phyloP scores from a whole-genome alignment of 2,797 vertebrate species.

The Mus minutoides region DNA sequence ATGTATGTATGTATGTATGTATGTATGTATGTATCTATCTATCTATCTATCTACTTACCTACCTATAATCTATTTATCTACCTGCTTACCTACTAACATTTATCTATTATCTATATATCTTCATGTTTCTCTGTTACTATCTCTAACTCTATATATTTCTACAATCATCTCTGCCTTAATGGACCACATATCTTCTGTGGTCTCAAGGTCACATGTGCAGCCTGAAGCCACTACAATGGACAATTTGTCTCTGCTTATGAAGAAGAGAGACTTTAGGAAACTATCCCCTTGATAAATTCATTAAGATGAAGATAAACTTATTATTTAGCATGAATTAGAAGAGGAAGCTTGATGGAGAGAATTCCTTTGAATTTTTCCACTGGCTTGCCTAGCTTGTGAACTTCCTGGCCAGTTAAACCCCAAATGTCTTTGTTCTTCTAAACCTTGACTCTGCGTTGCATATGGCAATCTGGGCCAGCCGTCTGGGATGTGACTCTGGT shows the following conservation, averaged over 20 bases:
- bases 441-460: constrained; percentile 64
- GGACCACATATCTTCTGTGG: neutral
- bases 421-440: constrained; percentile 9
- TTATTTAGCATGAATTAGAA: constrained; percentile 36
- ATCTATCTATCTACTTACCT: no score
- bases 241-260: neutral
- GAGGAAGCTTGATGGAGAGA: constrained; percentile 37
- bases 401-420: constrained; percentile 19
- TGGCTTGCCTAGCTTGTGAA: constrained; percentile 54
- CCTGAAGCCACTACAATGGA: neutral
- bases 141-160: neutral
- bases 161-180: neutral
- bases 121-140: neutral
- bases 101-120: neutral
- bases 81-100: neutral
- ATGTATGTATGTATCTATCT: neutral
- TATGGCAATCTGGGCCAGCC: constrained; percentile 69
- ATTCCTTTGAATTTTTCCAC: constrained; percentile 39
- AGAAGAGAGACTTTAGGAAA: constrained; percentile 5
- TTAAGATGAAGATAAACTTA: constrained; percentile 37
- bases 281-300: neutral
- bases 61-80: neutral
- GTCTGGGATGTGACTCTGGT: constrained; percentile 73
- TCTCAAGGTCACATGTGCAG: neutral
- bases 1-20: neutral